Evolutionary conservation across 2,113 vertebrate genomes (phyloP).

Genomic region (Platycercus adscitus): DNA sequence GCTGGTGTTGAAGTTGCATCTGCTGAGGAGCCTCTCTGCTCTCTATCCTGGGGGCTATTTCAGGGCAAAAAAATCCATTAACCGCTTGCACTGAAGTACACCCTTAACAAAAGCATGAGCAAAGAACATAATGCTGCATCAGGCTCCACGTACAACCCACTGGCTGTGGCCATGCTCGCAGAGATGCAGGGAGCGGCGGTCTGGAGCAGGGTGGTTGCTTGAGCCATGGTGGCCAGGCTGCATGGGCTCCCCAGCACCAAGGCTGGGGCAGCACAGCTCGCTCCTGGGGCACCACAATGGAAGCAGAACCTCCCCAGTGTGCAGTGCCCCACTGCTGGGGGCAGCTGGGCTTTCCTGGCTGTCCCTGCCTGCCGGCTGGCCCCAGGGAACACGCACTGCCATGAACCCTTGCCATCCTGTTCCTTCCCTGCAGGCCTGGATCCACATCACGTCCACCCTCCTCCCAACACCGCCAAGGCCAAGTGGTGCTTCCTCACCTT

Average conservation of each 20-base stretch:
- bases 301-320: fast-evolving
- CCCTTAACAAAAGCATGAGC: conserved; percentile 13
- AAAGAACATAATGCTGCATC: conserved; percentile 1
- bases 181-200: not conserved
- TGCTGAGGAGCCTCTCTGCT: conserved; percentile 30
- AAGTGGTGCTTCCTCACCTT: fast-evolving
- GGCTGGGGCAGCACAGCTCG: not conserved
- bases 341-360: not conserved
- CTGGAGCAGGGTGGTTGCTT: not conserved
- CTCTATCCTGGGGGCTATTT: conserved; percentile 21
- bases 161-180: fast-evolving
- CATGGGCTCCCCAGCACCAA: not conserved
- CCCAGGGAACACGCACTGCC: fast-evolving
- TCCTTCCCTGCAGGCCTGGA: not conserved
- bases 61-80: conserved; percentile 28
- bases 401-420: not conserved
- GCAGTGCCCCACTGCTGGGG: not conserved
- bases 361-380: not conserved
- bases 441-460: not conserved
- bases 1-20: conserved; percentile 55
- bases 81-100: not conserved
- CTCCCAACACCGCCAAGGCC: fast-evolving
- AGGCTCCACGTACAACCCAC: not conserved
- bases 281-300: fast-evolving
- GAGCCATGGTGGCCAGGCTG: fast-evolving